Percentiles rank a stretch among this genome's conserved stretches.
Conservation (phyloP, 2,888 invertebrate species). For the Hedya salicella region DNA sequence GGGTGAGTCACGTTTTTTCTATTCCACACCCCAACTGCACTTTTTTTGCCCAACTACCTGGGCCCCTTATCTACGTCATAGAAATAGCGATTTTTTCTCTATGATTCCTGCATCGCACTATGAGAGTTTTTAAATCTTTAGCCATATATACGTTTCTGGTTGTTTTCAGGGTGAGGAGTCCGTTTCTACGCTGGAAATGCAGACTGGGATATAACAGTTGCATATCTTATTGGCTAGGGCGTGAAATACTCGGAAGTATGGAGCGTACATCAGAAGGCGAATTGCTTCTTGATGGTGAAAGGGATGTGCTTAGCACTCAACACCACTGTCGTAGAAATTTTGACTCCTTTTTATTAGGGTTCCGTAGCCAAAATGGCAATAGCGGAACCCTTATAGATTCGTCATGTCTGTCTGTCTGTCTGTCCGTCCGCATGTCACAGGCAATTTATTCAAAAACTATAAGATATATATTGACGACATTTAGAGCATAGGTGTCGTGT, state of each 20-base stretch:
- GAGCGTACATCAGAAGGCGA: slow-evolving; percentile 63
- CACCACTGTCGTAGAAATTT: slow-evolving; percentile 76
- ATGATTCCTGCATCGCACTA: slow-evolving; percentile 66
- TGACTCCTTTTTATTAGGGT: slow-evolving; percentile 75
- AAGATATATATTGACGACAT: too few species aligned
- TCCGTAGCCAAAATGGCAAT: too few species aligned
- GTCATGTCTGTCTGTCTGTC: too few species aligned
- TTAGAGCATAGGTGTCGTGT: too few species aligned
- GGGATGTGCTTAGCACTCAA: slow-evolving; percentile 75
- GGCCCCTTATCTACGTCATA: slow-evolving; percentile 47
- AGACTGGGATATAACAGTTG: slow-evolving; percentile 50
- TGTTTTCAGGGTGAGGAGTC: slow-evolving; percentile 58
- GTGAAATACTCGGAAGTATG: slow-evolving; percentile 69
- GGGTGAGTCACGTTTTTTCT: slow-evolving; percentile 35
- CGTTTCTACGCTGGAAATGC: slow-evolving; percentile 77
- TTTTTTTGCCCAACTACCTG: slow-evolving; percentile 52
- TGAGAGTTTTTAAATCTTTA: slow-evolving; percentile 56
- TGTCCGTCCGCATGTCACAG: too few species aligned
- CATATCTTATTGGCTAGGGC: slow-evolving; percentile 63
- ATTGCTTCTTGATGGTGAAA: slow-evolving; percentile 68
- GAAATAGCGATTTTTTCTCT: slow-evolving; percentile 59
- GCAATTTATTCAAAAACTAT: too few species aligned
- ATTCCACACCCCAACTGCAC: slow-evolving; percentile 32
- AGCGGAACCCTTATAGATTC: too few species aligned
- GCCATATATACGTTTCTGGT: slow-evolving; percentile 50